phyloP scores from a whole-genome alignment of 2,113 vertebrate species.

The Todiramphus chloris region DNA sequence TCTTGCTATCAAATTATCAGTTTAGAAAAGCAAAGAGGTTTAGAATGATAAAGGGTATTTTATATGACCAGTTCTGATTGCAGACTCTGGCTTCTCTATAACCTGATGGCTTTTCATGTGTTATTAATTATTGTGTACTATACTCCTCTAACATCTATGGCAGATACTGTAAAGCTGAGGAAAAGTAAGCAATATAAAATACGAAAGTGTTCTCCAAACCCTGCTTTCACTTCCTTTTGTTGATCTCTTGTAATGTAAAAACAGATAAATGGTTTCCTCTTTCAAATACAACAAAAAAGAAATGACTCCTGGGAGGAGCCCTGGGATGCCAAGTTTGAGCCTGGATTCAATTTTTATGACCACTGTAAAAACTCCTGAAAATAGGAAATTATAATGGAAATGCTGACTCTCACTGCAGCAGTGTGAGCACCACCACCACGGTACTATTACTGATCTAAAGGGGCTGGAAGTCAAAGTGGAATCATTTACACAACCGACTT shows the following conservation, averaged over 20 bases:
- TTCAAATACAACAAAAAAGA: conserved; percentile 66
- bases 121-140: conserved; percentile 31
- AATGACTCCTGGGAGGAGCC: conserved; percentile 59
- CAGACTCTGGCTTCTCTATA: background rate
- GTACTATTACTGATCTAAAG: conserved; percentile 1
- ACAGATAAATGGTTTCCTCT: conserved; percentile 70
- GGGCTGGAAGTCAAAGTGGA: conserved; percentile 29
- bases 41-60: conserved; percentile 18
- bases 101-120: conserved; percentile 24
- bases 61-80: background rate
- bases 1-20: conserved; percentile 5
- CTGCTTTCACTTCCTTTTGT: conserved; percentile 50
- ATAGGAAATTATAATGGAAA: conserved; percentile 71
- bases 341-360: conserved; percentile 63
- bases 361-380: conserved; percentile 68
- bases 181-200: conserved; percentile 13
- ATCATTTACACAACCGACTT: conserved; percentile 29
- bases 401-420: conserved; percentile 37
- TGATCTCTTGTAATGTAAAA: conserved; percentile 55
- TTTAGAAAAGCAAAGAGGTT: background rate
- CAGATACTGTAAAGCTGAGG: conserved; percentile 20
- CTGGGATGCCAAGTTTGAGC: conserved; percentile 58
- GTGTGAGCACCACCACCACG: background rate
- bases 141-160: conserved; percentile 14
- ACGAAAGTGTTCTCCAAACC: conserved; percentile 5